Percentiles rank a stretch among this genome's conserved stretches.
These are phyloP conservation scores for Hedychridium roseum DNA, from an alignment of 2,888 invertebrate genomes.

Conservation along the genomic window DNA sequence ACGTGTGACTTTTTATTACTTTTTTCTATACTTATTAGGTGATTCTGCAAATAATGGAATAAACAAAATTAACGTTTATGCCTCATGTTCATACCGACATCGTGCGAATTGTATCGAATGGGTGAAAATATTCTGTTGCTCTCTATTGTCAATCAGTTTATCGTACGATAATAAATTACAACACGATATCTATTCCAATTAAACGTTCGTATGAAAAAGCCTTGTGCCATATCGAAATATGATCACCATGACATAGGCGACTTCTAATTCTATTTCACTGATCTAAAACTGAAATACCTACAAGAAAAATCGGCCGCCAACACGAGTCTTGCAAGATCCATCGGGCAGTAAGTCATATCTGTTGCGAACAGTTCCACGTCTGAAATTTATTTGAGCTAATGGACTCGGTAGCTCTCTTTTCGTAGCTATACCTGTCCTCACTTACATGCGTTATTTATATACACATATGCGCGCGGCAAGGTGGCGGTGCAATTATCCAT, in stretches of 20 bases:
- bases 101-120: no score
- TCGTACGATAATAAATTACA: no score
- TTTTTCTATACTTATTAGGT: conserved; percentile 17
- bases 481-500: conserved; percentile 36
- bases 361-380: conserved; percentile 22
- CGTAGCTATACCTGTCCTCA: conserved; percentile 29
- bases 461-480: conserved; percentile 45
- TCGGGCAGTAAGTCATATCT: conserved; percentile 25
- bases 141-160: no score
- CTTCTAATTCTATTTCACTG: conserved; percentile 11
- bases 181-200: no score
- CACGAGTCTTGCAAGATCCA: conserved; percentile 35
- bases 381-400: conserved; percentile 40
- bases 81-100: conserved; percentile 9
- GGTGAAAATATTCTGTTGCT: no score
- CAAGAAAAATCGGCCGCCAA: conserved; percentile 34
- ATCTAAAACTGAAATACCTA: no score
- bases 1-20: conserved; percentile 25
- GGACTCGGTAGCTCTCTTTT: conserved; percentile 36
- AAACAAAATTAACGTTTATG: conserved; percentile 22
- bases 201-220: no score
- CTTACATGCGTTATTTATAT: conserved; percentile 29
- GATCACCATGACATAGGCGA: not conserved
- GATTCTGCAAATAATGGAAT: conserved; percentile 15
- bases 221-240: no score